phyloP scores from a whole-genome alignment of 2,888 invertebrate species.

The Drosophila yooni region DNA sequence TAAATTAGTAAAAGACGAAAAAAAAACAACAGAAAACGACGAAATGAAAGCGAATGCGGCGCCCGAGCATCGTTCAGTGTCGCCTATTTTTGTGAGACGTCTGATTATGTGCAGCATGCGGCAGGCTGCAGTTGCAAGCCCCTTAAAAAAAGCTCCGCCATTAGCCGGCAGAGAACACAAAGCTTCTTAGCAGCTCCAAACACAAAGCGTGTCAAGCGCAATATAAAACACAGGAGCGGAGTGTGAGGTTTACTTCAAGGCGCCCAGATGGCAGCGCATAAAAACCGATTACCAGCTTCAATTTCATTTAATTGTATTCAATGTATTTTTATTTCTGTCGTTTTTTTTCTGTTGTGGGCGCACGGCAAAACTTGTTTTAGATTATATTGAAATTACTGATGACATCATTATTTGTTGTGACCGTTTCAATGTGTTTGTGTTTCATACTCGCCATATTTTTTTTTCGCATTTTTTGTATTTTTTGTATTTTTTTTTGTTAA shows the following conservation, averaged over 20 bases:
- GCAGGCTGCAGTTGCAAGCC: conserved; percentile 26
- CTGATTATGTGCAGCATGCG: conserved; percentile 39
- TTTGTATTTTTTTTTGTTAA: conserved; percentile 51
- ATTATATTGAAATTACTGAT: conserved; percentile 66
- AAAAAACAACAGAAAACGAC: neutral
- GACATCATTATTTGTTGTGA: conserved; percentile 75
- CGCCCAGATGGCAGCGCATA: conserved; percentile 1
- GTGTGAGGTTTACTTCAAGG: conserved; percentile 10
- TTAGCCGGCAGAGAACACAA: conserved; percentile 34
- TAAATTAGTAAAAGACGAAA: conserved; percentile 32
- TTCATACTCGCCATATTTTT: conserved; percentile 5
- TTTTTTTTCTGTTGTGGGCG: conserved; percentile 28
- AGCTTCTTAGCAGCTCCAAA: conserved; percentile 23
- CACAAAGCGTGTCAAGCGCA: conserved; percentile 64
- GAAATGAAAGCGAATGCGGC: conserved; percentile 57
- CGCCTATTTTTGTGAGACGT: conserved; percentile 36
- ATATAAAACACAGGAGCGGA: conserved; percentile 48
- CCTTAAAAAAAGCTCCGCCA: conserved; percentile 37
- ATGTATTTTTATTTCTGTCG: neutral
- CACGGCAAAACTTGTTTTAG: conserved; percentile 67
- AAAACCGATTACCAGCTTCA: conserved; percentile 23
- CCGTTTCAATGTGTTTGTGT: conserved; percentile 41
- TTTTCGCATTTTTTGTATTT: conserved; percentile 8
- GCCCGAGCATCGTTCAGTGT: conserved; percentile 22
- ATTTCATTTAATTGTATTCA: conserved; percentile 37